Base-by-base conservation (phyloP, 2,888 invertebrate species). In the Polydesmus complanatus region DNA sequence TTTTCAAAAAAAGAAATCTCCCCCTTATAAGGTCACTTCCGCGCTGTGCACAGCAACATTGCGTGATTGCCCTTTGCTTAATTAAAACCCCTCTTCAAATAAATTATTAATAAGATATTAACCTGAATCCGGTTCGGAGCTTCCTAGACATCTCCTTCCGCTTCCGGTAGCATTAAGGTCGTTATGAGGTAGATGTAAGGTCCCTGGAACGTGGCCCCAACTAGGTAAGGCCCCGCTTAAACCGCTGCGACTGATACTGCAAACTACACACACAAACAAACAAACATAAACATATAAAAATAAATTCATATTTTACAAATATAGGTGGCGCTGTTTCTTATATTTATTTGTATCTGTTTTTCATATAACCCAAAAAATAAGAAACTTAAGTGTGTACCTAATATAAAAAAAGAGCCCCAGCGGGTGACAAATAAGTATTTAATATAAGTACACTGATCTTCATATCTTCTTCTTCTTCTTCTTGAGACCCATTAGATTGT, bases 81-180 rank as follows among this genome's bases (percentile, higher is more conserved):
- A n/a, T n/a, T n/a, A n/a, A n/a, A n/a, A n/a, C n/a, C n/a, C n/a
- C n/a, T n/a, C n/a, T n/a, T n/a, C n/a, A n/a, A n/a, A n/a, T n/a
- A n/a, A n/a, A n/a, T n/a, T n/a, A n/a, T n/a, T n/a, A n/a, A n/a
- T n/a, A n/a, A n/a, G 37, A 14, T 8, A 37, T 50, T 57, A 53
- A 58, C 59, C 59, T 25, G 59, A 58, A 58, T 58, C 59, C n/a
- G 59, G 59, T 53, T 58, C 59, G 18, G 59, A 53, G n/a, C n/a
- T n/a, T 11, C 59, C 59, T 27, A 53, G 23, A 53, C 53, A 58
- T 53, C 59, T 50, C 21, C 53, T 52, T 53, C 59, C 19, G 25
- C 26, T 58, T 19, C 56, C 56, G n/a, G 37, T 23, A n/a, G 52
- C 59, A 25, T 27, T 27, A 11, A 51, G 8, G 3, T 58, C 59